Base-by-base conservation (phyloP, 2,113 vertebrate genomes). In the Nyctereutes procyonoides region DNA sequence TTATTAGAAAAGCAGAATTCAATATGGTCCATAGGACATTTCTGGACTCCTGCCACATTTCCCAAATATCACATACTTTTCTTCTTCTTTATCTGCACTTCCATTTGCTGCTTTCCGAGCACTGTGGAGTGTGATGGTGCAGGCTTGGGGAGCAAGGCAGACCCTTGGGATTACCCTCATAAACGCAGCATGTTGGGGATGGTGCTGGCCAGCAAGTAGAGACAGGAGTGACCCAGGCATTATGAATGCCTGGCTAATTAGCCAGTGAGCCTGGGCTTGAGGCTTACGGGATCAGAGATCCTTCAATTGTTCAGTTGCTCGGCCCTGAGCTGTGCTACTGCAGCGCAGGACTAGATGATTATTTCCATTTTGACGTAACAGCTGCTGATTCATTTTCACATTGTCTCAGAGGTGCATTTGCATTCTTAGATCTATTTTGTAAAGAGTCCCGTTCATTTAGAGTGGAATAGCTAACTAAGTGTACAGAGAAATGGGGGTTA, bases 31-130 rank as follows among this genome's bases (percentile, higher is more conserved):
- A 38, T n/a, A 77, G 8, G 74, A 63, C 15, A 48, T 69, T 65
- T 92, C 58, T 69, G 17, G 92, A 80, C 92, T 84, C n/a, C 74
- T 90, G 22, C 48, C 38, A 76, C 81, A 11, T 83, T 93, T 96
- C 93, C 35, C 16, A 87, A 38, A n/a, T 53, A 38, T 82, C 32
- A 58, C 48, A 63, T 58, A 20, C 4, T 74, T 89, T 77, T 62
- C 55, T 26, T 91, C 67, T 55, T 84, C 55, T 12, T 85, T 67
- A 28, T 58, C 56, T 92, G 48, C n/a, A 79, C 3, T 88, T 60
- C 15, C 17, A 6, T 67, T 69, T 56, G 14, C n/a, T 95, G 51
- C 67, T 67, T 81, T 71, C 28, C 97, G 73, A 82, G 58, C n/a
- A 17, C 28, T 62, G 48, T 35, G 13, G 24, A 14, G 5, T 56